phyloP scores from a whole-genome alignment of 2,888 invertebrate species.

The Anticlea derivata region DNA sequence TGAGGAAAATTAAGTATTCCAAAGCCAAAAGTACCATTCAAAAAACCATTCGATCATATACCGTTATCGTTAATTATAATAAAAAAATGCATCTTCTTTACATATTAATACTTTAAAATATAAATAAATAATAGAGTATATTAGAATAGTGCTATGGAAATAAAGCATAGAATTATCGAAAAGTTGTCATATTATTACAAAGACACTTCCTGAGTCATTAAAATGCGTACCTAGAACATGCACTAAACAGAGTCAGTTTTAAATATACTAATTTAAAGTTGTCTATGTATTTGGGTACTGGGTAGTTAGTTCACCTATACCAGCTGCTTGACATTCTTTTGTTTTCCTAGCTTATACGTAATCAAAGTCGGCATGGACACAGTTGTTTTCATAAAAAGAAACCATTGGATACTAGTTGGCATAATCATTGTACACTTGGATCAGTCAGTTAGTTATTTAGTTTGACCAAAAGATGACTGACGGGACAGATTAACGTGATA shows the following conservation, averaged over 20 bases:
- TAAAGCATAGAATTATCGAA: slow-evolving; percentile 32
- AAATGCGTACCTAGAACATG: slow-evolving; percentile 28
- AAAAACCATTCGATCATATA: slow-evolving; percentile 34
- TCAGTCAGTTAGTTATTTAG: too few species aligned
- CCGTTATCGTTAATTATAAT: slow-evolving; percentile 20
- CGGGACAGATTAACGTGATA: too few species aligned
- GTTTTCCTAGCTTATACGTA: too few species aligned
- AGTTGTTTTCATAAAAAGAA: too few species aligned
- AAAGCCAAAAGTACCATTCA: slow-evolving; percentile 57
- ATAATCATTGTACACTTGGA: too few species aligned
- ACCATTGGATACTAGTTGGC: too few species aligned
- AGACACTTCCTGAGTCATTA: slow-evolving; percentile 15
- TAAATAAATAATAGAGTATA: slow-evolving; percentile 32
- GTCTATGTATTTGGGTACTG: too few species aligned
- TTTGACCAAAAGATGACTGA: too few species aligned
- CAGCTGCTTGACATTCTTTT: too few species aligned
- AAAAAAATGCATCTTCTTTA: slow-evolving; percentile 16
- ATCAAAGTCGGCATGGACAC: too few species aligned
- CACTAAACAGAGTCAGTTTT: slow-evolving; percentile 27
- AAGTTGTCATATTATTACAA: slow-evolving; percentile 24
- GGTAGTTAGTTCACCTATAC: too few species aligned
- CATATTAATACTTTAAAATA: slow-evolving; percentile 23
- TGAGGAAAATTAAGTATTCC: slow-evolving; percentile 59
- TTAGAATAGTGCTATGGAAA: slow-evolving; percentile 31
- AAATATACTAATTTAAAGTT: too few species aligned